A percentile compares a stretch with the other conserved stretches of the same genome.
Conservation (phyloP, 2,113 vertebrate genomes). For the Trinectes maculatus region DNA sequence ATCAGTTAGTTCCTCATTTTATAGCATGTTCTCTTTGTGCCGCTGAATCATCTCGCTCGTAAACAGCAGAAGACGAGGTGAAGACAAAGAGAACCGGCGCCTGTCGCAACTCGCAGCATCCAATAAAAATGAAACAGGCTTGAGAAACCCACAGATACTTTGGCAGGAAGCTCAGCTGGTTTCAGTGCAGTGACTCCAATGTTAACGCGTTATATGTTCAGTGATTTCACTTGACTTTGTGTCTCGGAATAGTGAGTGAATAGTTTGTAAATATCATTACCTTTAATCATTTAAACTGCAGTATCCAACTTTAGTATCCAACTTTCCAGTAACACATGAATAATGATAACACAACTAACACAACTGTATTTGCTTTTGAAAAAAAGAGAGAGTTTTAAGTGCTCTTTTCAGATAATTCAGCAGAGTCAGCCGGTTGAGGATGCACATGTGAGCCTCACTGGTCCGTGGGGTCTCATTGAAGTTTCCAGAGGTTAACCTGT, state of each 20-base stretch:
- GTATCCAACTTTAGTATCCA: too few relatives aligned
- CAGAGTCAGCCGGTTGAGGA: constrained; percentile 23
- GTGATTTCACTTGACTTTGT: too few relatives aligned
- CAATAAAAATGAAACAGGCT: constrained; percentile 61
- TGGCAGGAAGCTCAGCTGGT: background rate
- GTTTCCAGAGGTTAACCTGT: constrained; percentile 62
- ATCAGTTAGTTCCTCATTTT: constrained; percentile 20
- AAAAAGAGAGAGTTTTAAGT: too few relatives aligned
- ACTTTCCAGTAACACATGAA: too few relatives aligned
- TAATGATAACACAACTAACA: too few relatives aligned
- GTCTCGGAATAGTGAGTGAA: too few relatives aligned
- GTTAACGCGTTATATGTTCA: too few relatives aligned
- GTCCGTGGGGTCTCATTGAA: constrained; percentile 35
- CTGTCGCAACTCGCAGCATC: constrained; percentile 66
- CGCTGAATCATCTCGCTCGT: constrained; percentile 22
- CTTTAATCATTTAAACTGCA: too few relatives aligned
- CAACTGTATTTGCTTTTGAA: too few relatives aligned
- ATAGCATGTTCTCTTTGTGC: constrained; percentile 11
- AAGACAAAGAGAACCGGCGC: constrained; percentile 32
- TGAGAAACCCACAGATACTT: constrained; percentile 53
- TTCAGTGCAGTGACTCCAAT: too few relatives aligned
- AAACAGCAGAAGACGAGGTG: constrained; percentile 11
- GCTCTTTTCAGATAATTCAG: constrained; percentile 30
- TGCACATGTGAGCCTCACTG: constrained; percentile 23
- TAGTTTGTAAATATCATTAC: too few relatives aligned